A percentile compares a stretch with the other conserved stretches of the same genome.
Evolutionary conservation across 2,797 vertebrate genomes (phyloP).

Genomic region (Simalia tracyae): DNA sequence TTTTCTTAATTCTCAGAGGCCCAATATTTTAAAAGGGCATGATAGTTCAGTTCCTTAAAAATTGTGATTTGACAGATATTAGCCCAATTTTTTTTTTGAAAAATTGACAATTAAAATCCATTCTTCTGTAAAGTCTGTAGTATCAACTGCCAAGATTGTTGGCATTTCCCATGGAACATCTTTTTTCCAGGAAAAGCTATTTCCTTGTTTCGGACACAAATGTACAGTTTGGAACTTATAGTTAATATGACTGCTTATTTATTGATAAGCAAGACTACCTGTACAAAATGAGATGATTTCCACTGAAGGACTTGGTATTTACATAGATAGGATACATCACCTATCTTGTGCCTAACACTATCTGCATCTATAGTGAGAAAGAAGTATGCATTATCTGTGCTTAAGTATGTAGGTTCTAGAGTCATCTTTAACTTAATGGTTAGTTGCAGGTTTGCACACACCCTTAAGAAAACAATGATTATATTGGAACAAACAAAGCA

Average conservation of each 20-base stretch:
- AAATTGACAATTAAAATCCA: not conserved
- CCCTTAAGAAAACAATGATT: not conserved
- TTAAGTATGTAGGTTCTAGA: not conserved
- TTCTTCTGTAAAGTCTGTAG: not conserved
- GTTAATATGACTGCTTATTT: not conserved
- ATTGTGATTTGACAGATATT: not conserved
- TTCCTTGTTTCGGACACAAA: not conserved
- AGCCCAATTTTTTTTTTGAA: not conserved
- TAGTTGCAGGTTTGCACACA: not conserved
- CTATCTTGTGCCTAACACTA: not conserved
- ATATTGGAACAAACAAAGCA: not conserved
- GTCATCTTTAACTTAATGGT: not conserved
- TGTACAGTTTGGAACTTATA: not conserved
- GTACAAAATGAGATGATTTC: not conserved
- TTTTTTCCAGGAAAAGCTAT: not conserved
- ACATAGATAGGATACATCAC: not conserved
- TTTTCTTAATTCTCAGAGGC: not conserved
- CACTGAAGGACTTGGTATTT: too few species aligned
- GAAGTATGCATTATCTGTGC: not conserved
- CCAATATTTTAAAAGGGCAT: conserved; percentile 2
- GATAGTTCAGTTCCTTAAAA: not conserved
- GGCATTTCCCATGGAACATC: not conserved
- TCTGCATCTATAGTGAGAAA: too few species aligned
- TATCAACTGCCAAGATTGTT: not conserved
- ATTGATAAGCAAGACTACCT: not conserved